Conservation (phyloP, 2,113 vertebrate species). For the Dolichotis patagonum region DNA sequence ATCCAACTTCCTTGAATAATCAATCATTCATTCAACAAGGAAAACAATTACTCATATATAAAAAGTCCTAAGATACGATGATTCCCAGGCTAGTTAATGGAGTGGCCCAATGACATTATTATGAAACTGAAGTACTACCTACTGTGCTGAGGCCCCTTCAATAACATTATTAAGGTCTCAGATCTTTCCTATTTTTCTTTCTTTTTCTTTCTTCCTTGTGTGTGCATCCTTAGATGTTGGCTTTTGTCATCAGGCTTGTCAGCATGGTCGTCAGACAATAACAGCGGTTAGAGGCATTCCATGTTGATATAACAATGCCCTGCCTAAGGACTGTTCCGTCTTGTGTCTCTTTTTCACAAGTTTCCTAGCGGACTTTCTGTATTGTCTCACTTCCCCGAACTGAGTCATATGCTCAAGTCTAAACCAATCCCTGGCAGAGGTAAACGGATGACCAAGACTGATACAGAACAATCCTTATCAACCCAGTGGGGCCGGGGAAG, state of each 20-base stretch:
- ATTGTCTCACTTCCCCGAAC: background rate
- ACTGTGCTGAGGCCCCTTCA: no score
- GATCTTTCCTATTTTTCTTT: background rate
- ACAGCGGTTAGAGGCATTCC: background rate
- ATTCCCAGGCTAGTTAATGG: background rate
- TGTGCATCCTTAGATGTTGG: background rate
- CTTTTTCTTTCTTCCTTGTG: background rate
- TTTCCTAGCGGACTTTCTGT: background rate
- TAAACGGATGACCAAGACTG: background rate
- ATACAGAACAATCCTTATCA: background rate
- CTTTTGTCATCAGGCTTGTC: constrained; percentile 30
- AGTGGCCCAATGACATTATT: background rate
- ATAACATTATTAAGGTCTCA: background rate
- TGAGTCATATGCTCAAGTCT: background rate
- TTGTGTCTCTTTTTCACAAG: background rate
- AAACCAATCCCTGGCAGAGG: background rate
- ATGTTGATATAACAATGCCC: background rate
- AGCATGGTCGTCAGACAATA: background rate
- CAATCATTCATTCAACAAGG: background rate
- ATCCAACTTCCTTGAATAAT: background rate
- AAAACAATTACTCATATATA: background rate
- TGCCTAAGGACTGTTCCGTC: background rate
- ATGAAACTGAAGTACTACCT: no score
- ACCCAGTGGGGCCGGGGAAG: background rate
- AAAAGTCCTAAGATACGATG: constrained; percentile 5